Evolutionary conservation across 92 coral and sea anemone genomes (phyloP).

Genomic region (Zoanthus solanderi): DNA sequence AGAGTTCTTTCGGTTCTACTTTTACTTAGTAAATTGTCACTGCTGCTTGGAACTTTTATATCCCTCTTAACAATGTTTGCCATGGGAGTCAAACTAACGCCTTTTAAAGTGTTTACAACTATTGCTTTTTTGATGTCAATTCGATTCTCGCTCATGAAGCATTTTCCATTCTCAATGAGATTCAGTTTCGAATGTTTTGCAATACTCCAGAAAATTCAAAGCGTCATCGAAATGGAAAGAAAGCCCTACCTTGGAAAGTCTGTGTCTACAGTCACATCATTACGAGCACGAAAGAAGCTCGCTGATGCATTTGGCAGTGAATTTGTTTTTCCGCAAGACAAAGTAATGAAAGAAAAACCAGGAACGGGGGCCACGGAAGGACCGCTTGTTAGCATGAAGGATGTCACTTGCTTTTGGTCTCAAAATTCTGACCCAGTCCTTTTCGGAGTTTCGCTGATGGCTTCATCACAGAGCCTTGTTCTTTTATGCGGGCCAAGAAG

Average conservation of each 20-base stretch:
- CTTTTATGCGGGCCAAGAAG: slow-evolving; percentile 36
- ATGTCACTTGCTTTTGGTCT: slow-evolving; percentile 41
- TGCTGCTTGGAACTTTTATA: slow-evolving; percentile 28
- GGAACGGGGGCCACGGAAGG: not conserved
- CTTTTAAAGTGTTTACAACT: not conserved
- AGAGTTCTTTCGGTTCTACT: slow-evolving; percentile 30
- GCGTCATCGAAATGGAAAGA: slow-evolving; percentile 15
- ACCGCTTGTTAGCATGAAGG: slow-evolving; percentile 11
- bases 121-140: not conserved
- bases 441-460: slow-evolving; percentile 10
- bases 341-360: slow-evolving; percentile 3
- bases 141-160: not conserved
- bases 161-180: slow-evolving; percentile 23
- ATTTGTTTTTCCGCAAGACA: slow-evolving; percentile 21
- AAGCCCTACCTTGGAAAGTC: slow-evolving; percentile 31
- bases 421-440: slow-evolving; percentile 42
- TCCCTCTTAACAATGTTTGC: slow-evolving; percentile 45
- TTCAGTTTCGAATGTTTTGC: slow-evolving; percentile 25
- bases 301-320: slow-evolving; percentile 32
- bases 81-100: not conserved
- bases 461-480: slow-evolving; percentile 35
- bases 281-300: slow-evolving; percentile 44
- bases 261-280: slow-evolving; percentile 17
- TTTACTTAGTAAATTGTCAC: slow-evolving; percentile 29
- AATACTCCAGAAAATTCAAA: slow-evolving; percentile 33